Conservation (phyloP, 1,140 invertebrate genomes). For the Leptinotarsa texana region DNA sequence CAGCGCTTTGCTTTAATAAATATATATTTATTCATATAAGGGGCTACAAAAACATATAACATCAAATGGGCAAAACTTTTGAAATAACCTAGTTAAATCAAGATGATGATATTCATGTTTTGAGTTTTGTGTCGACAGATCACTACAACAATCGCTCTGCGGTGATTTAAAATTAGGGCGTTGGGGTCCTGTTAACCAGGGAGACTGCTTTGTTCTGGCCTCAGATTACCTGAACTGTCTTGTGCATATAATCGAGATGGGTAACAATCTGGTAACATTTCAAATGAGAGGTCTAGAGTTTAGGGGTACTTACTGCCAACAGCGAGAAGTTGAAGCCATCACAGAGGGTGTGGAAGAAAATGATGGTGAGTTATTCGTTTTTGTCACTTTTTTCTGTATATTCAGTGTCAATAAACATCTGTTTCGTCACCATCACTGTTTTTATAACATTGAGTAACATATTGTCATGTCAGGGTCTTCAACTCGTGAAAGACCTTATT, state of each 20-base stretch:
- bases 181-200: conserved; percentile 90
- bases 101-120: too few species aligned
- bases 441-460: too few species aligned
- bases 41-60: too few species aligned
- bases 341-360: conserved; percentile 96
- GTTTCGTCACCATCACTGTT: too few species aligned
- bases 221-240: conserved; percentile 98
- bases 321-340: conserved; percentile 95
- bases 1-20: too few species aligned
- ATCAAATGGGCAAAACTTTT: too few species aligned
- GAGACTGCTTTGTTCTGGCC: conserved; percentile 96
- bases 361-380: conserved; percentile 65
- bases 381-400: too few species aligned
- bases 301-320: conserved; percentile 98
- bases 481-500: too few species aligned
- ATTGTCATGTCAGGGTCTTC: too few species aligned
- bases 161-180: conserved; percentile 89
- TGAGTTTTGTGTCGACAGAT: conserved; percentile 58
- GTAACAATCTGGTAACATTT: conserved; percentile 98
- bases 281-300: conserved; percentile 98
- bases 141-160: conserved; percentile 93
- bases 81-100: too few species aligned
- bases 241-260: conserved; percentile 96
- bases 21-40: too few species aligned
- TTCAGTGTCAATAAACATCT: too few species aligned